Percentiles rank a stretch among this genome's conserved stretches.
These are phyloP conservation scores for Oscheius myriophilus DNA, from an alignment of 2,888 invertebrate genomes.

Conservation along the genomic window DNA sequence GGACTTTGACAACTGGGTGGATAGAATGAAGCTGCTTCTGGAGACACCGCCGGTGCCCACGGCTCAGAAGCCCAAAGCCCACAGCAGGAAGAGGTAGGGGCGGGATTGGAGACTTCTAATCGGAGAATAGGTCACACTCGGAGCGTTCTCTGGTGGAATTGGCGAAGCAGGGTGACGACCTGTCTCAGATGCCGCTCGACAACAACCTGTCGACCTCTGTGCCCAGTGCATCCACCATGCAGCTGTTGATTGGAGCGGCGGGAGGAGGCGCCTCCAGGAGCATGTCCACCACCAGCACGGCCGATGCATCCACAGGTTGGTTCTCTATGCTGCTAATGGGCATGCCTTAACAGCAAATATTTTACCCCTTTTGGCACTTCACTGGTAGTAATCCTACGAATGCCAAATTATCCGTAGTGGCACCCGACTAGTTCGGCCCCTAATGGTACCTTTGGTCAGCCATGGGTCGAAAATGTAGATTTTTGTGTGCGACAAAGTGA, in stretches of 20 bases:
- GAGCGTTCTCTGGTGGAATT: conserved; percentile 61
- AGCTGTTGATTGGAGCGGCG: conserved; percentile 33
- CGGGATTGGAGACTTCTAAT: not conserved
- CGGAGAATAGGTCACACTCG: conserved; percentile 56
- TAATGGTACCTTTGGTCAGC: no score
- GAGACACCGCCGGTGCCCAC: conserved; percentile 41
- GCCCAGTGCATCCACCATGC: conserved; percentile 36
- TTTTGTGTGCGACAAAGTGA: no score
- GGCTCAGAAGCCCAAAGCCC: conserved; percentile 41
- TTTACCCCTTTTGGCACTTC: no score
- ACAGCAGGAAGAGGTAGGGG: conserved; percentile 47
- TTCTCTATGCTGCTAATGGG: no score
- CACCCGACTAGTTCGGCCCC: no score
- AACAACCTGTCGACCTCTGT: conserved; percentile 39
- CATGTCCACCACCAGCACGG: no score
- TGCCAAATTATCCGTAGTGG: no score
- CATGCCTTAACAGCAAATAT: no score
- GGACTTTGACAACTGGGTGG: conserved; percentile 77
- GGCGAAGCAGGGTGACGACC: conserved; percentile 39
- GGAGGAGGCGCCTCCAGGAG: no score
- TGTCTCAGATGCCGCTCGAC: conserved; percentile 26
- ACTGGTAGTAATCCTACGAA: no score
- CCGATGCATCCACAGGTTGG: no score
- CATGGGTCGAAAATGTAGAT: no score
- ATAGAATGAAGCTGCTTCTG: conserved; percentile 41